A percentile compares a stretch with the other conserved stretches of the same genome.
These are phyloP conservation scores for Ernsta delagoae DNA, from an alignment of 2,888 invertebrate genomes.

Conservation along the genomic window DNA sequence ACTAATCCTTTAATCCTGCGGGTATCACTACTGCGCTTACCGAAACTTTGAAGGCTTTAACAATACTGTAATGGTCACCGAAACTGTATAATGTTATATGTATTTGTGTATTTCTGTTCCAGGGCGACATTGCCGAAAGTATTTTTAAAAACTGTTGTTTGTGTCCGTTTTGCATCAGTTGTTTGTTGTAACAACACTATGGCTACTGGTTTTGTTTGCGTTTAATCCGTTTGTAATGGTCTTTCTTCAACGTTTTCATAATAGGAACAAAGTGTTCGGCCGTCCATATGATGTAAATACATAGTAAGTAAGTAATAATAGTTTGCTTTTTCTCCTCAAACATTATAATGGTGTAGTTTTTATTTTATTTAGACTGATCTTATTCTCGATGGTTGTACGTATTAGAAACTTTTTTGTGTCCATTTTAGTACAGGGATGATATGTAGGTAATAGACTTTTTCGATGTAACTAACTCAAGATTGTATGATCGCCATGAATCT, in stretches of 20 bases:
- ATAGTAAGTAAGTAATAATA: too few relatives aligned
- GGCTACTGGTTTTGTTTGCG: conserved; percentile 73
- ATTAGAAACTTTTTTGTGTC: background rate
- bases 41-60: too few relatives aligned
- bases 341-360: conserved; percentile 24
- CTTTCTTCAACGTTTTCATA: conserved; percentile 67
- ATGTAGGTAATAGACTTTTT: too few relatives aligned
- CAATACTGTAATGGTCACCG: conserved; percentile 31
- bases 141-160: conserved; percentile 76
- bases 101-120: conserved; percentile 43
- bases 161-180: conserved; percentile 71
- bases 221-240: conserved; percentile 79
- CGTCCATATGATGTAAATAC: conserved; percentile 46
- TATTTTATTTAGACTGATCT: background rate
- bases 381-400: conserved; percentile 2
- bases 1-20: too few relatives aligned
- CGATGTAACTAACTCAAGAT: too few relatives aligned
- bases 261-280: conserved; percentile 56
- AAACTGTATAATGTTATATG: conserved; percentile 54
- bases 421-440: too few relatives aligned
- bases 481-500: too few relatives aligned
- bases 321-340: conserved; percentile 39
- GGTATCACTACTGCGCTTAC: too few relatives aligned
- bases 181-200: conserved; percentile 71
- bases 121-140: conserved; percentile 52